Evolutionary conservation across 1,140 invertebrate genomes (phyloP).

Genomic region (Battus philenor): DNA sequence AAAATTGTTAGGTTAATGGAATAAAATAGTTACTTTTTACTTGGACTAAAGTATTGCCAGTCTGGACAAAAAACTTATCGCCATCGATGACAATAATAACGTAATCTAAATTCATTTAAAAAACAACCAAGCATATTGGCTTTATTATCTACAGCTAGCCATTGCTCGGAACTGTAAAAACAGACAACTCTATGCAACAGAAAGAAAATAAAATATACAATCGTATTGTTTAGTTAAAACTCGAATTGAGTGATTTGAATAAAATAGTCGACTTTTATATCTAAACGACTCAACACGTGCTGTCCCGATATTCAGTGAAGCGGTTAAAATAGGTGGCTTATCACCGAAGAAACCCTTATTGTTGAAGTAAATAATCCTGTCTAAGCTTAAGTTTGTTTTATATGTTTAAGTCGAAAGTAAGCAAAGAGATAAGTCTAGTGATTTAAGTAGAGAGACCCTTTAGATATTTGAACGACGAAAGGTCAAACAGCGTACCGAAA

Average conservation of each 20-base stretch:
- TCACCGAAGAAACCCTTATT: neutral
- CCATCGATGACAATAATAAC: slow-evolving; percentile 1
- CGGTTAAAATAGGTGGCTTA: slow-evolving; percentile 20
- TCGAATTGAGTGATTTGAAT: slow-evolving; percentile 39
- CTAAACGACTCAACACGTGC: slow-evolving; percentile 24
- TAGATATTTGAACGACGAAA: too few species aligned
- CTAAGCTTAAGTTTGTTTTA: too few species aligned
- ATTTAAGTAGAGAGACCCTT: too few species aligned
- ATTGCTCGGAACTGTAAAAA: neutral
- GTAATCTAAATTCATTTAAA: slow-evolving; percentile 20
- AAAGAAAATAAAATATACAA: slow-evolving; percentile 12
- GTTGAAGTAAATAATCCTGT: too few species aligned
- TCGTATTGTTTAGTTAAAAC: slow-evolving; percentile 22
- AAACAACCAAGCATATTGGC: too few species aligned
- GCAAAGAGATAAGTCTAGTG: too few species aligned
- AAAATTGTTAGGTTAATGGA: neutral
- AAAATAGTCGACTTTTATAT: slow-evolving; percentile 30
- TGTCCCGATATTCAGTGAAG: slow-evolving; percentile 17
- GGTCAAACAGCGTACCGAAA: too few species aligned
- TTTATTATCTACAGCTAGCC: neutral
- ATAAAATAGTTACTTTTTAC: neutral
- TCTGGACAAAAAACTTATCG: slow-evolving; percentile 2
- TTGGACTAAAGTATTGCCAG: neutral
- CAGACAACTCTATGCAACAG: slow-evolving; percentile 6
- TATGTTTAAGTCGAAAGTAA: too few species aligned